Evolutionary conservation across 2,797 vertebrate genomes (phyloP).

Genomic region (Rhinatrema bivittatum): DNA sequence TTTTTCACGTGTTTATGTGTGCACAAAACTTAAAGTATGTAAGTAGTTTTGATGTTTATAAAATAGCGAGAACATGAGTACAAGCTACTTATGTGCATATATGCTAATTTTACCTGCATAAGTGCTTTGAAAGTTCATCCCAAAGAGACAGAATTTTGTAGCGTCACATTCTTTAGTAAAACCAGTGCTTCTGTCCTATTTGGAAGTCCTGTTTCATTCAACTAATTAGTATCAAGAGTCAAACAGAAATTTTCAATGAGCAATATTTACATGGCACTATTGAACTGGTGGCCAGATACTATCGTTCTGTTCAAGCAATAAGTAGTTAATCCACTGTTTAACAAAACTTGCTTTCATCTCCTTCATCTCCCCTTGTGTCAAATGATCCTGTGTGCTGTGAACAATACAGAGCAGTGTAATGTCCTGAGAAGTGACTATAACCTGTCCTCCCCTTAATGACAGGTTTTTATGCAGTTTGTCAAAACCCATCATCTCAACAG

Average conservation of each 20-base stretch:
- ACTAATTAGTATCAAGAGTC: not conserved
- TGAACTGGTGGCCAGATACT: slow-evolving; percentile 7
- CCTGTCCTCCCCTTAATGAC: slow-evolving; percentile 35
- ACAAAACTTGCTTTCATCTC: slow-evolving; percentile 32
- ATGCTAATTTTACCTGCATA: too few relatives aligned
- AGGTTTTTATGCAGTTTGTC: slow-evolving; percentile 28
- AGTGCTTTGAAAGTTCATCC: too few relatives aligned
- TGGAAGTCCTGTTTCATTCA: not conserved
- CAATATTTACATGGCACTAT: slow-evolving; percentile 15
- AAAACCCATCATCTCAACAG: slow-evolving; percentile 31
- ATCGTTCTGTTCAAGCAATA: slow-evolving; percentile 18
- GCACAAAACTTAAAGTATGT: too few relatives aligned
- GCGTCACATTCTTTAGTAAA: too few relatives aligned
- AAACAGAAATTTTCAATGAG: slow-evolving; percentile 8
- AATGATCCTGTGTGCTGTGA: slow-evolving; percentile 6
- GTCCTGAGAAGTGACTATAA: slow-evolving; percentile 21
- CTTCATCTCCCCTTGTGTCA: slow-evolving; percentile 9
- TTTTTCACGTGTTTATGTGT: too few relatives aligned
- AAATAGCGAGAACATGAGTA: too few relatives aligned
- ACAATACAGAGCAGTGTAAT: slow-evolving; percentile 15
- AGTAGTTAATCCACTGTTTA: slow-evolving; percentile 17
- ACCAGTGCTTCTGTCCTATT: too few relatives aligned
- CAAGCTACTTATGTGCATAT: too few relatives aligned
- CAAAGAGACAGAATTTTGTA: too few relatives aligned
- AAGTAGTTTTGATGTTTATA: too few relatives aligned